phyloP scores from a whole-genome alignment of 2,113 vertebrate genomes.

The Tetrao urogallus region DNA sequence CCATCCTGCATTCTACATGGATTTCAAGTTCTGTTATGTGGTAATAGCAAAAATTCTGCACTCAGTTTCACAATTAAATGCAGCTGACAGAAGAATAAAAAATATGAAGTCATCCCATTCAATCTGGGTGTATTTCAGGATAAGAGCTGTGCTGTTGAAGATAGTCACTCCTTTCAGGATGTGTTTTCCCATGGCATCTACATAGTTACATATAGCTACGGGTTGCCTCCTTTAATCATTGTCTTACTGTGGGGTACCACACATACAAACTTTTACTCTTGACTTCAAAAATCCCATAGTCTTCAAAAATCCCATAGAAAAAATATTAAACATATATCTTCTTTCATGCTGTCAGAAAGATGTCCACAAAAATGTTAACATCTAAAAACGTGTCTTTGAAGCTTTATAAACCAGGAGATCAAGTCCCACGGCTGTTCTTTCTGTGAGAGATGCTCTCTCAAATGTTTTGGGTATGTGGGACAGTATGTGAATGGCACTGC shows the following conservation, averaged over 20 bases:
- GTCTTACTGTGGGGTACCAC: neutral
- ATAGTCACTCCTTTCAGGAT: neutral
- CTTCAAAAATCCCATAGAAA: neutral
- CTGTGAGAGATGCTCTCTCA: neutral
- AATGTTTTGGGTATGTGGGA: neutral
- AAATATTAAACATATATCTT: neutral
- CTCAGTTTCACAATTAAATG: neutral
- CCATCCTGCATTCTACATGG: neutral
- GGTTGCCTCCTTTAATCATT: neutral
- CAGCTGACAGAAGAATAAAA: neutral
- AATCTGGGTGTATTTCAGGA: neutral
- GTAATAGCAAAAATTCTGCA: neutral
- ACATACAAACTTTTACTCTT: neutral
- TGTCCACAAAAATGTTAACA: neutral
- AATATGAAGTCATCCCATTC: neutral
- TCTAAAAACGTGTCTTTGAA: neutral
- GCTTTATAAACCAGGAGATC: neutral
- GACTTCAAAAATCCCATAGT: neutral
- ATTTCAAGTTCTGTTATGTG: neutral
- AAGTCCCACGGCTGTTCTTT: neutral
- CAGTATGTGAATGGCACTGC: neutral
- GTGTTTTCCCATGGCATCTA: neutral
- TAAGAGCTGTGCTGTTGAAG: neutral
- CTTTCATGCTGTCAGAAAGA: neutral
- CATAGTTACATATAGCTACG: neutral